phyloP scores from a whole-genome alignment of 2,888 invertebrate genomes.

The Vanessa cardui region DNA sequence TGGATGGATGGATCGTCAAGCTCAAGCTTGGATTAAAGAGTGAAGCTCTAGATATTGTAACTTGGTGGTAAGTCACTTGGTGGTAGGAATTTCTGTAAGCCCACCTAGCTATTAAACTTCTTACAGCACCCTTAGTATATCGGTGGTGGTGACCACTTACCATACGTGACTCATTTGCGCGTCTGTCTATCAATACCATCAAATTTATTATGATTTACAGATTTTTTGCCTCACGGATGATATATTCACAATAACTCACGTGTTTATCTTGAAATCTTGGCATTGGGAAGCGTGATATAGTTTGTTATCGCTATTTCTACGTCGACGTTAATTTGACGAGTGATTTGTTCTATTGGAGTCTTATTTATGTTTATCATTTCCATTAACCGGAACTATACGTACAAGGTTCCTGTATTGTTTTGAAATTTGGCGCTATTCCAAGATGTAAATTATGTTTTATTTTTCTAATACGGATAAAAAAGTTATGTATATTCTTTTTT shows the following conservation, averaged over 20 bases:
- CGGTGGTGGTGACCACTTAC: no score
- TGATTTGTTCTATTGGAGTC: slow-evolving; percentile 18
- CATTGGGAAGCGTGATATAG: slow-evolving; percentile 15
- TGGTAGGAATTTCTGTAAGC: no score
- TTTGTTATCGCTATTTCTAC: slow-evolving; percentile 17
- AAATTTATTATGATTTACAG: background rate
- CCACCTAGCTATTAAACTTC: no score
- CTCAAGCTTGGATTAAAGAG: no score
- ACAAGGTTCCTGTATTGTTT: slow-evolving; percentile 9
- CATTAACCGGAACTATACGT: background rate
- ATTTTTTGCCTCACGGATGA: slow-evolving; percentile 4
- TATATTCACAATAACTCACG: slow-evolving; percentile 5
- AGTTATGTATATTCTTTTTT: no score
- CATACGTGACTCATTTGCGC: no score
- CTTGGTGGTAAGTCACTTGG: no score
- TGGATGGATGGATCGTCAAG: no score
- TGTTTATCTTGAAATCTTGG: slow-evolving; percentile 27
- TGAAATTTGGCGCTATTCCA: background rate
- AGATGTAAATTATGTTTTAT: background rate
- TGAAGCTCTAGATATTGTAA: no score
- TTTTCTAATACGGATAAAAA: background rate
- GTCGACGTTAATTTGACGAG: slow-evolving; percentile 16
- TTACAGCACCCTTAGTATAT: no score
- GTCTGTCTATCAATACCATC: no score
- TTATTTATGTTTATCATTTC: slow-evolving; percentile 9